Evolutionary conservation across 2,113 vertebrate genomes (phyloP).

Genomic region (Cyprinodon brontotheroides): DNA sequence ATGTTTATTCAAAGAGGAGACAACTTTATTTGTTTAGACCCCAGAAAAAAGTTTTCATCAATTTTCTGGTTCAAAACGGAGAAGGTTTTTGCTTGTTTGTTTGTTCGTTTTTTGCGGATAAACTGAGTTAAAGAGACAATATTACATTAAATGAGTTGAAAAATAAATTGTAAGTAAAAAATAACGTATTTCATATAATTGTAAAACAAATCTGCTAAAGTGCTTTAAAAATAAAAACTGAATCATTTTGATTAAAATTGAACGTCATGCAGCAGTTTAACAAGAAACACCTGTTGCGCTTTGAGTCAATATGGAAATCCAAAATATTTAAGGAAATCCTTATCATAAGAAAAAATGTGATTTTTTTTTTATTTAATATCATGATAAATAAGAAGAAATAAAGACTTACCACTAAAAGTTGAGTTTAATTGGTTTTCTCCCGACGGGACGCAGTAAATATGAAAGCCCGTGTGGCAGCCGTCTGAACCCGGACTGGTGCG

Average conservation of each 20-base stretch:
- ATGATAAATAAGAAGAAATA: neutral
- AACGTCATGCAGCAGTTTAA: neutral
- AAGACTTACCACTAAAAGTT: slow-evolving; percentile 11
- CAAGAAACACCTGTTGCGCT: slow-evolving; percentile 7
- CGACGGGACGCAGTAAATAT: neutral
- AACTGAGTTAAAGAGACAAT: neutral
- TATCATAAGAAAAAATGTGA: neutral
- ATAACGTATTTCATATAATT: neutral
- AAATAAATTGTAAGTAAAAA: neutral
- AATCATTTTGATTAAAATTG: neutral
- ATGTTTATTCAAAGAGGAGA: neutral
- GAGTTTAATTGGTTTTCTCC: neutral
- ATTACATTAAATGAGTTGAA: neutral
- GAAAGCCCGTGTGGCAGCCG: slow-evolving; percentile 5
- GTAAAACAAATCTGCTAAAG: neutral
- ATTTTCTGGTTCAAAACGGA: neutral
- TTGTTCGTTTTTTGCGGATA: neutral
- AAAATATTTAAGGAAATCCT: neutral
- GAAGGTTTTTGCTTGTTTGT: too few relatives aligned
- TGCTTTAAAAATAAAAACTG: neutral
- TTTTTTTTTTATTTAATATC: neutral
- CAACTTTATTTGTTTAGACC: neutral
- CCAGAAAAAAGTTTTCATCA: neutral
- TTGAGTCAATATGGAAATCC: neutral
- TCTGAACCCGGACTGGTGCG: neutral